Conservation (phyloP, 53 echinoderm and acorn worm genomes). For the Holothuria scabra region DNA sequence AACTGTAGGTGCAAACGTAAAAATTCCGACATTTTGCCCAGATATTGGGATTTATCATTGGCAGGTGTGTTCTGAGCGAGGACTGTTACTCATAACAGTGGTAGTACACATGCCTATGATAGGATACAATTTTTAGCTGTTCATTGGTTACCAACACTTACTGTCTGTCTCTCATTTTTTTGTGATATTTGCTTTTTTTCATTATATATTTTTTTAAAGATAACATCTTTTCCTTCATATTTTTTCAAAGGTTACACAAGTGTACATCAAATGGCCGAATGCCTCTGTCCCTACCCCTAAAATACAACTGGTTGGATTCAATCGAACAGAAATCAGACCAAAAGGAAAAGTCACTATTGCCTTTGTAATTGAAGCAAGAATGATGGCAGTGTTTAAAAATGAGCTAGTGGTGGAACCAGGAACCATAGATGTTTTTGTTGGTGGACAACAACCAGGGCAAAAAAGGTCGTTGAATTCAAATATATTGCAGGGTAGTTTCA, state of each 20-base stretch:
- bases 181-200: not conserved
- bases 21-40: too few species aligned
- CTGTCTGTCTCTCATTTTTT: not conserved
- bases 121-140: too few species aligned
- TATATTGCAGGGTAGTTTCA: conserved; percentile 61
- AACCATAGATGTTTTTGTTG: conserved; percentile 71
- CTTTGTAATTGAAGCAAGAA: conserved; percentile 75
- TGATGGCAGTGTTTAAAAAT: conserved; percentile 71
- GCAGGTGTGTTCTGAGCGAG: too few species aligned
- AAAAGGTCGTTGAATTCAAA: conserved; percentile 57
- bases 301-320: conserved; percentile 79
- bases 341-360: conserved; percentile 23
- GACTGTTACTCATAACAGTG: too few species aligned
- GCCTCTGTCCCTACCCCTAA: conserved; percentile 65
- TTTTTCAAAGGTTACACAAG: conserved; percentile 67
- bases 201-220: too few species aligned
- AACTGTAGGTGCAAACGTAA: too few species aligned
- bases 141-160: not conserved
- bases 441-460: conserved; percentile 84
- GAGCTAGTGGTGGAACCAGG: conserved; percentile 73
- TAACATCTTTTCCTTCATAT: not conserved
- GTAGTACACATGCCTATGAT: too few species aligned
- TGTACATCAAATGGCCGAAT: conserved; percentile 84
- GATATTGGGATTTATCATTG: too few species aligned
- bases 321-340: conserved; percentile 51